Evolutionary conservation across 2,113 vertebrate genomes (phyloP).

Genomic region (Sorex fumeus): DNA sequence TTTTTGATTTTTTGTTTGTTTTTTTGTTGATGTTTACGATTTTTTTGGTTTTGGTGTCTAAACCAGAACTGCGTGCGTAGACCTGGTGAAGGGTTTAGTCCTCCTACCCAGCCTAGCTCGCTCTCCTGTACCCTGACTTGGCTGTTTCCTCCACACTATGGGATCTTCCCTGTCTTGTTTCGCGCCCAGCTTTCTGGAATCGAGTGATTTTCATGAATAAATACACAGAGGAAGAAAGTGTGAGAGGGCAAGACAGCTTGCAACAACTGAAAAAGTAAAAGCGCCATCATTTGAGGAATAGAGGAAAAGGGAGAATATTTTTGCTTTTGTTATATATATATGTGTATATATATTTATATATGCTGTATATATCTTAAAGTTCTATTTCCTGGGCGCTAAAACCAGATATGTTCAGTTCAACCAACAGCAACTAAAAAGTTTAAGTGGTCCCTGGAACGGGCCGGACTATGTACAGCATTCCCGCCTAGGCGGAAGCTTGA

Average conservation of each 20-base stretch:
- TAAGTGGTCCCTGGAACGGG: slow-evolving; percentile 94
- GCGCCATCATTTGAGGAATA: slow-evolving; percentile 68
- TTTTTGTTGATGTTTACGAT: neutral
- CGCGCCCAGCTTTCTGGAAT: slow-evolving; percentile 62
- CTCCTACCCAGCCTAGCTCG: neutral
- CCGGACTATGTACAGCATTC: slow-evolving; percentile 94
- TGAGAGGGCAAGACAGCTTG: slow-evolving; percentile 70
- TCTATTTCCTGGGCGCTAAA: slow-evolving; percentile 80
- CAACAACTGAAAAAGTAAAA: slow-evolving; percentile 75
- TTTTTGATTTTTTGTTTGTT: slow-evolving; percentile 33
- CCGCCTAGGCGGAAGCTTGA: slow-evolving; percentile 88
- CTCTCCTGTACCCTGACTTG: slow-evolving; percentile 9
- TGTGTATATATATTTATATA: slow-evolving; percentile 73
- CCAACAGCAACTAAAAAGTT: slow-evolving; percentile 92
- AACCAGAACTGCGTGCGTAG: slow-evolving; percentile 13
- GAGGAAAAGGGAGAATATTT: slow-evolving; percentile 67
- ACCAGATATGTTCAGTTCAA: slow-evolving; percentile 89
- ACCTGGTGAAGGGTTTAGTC: slow-evolving; percentile 19
- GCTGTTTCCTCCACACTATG: slow-evolving; percentile 39
- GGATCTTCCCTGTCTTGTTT: neutral
- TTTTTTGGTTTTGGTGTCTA: slow-evolving; percentile 79
- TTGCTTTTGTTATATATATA: slow-evolving; percentile 76
- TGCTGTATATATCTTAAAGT: slow-evolving; percentile 89
- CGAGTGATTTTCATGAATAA: slow-evolving; percentile 72
- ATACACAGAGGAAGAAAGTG: slow-evolving; percentile 73